These are phyloP conservation scores for Bolinopsis microptera DNA, from an alignment of 37 sponge, comb jelly and placozoan species.

Conservation along the genomic window DNA sequence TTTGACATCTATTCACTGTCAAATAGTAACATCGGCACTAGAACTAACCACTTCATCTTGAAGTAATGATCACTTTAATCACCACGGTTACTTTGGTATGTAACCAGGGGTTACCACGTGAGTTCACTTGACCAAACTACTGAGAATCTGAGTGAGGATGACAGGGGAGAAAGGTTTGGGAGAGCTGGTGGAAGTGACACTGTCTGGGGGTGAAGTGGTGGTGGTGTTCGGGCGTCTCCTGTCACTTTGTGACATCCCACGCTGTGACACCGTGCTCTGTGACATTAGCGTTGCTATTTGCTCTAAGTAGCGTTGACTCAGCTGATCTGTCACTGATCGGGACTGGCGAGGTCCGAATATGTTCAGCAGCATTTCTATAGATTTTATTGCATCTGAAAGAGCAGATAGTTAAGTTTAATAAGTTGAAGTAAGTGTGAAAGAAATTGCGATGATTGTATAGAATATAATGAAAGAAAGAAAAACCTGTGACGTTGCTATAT, in stretches of 20 bases:
- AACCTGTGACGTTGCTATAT: too few species aligned
- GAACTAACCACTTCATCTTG: too few species aligned
- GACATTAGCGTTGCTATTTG: not conserved
- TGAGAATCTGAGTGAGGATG: conserved; percentile 28
- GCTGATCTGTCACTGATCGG: not conserved
- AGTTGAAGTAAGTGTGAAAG: too few species aligned
- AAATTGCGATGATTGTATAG: too few species aligned
- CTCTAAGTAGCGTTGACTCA: conserved; percentile 42
- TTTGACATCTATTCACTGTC: too few species aligned
- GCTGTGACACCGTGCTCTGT: not conserved
- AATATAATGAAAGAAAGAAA: too few species aligned
- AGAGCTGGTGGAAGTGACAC: not conserved
- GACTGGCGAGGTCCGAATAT: not conserved
- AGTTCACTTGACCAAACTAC: conserved; percentile 7
- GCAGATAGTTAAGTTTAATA: too few species aligned
- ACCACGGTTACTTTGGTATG: too few species aligned
- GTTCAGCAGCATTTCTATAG: conserved; percentile 9
- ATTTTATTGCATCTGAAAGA: not conserved
- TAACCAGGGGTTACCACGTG: too few species aligned
- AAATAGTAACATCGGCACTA: too few species aligned
- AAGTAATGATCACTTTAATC: too few species aligned
- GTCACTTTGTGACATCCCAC: not conserved
- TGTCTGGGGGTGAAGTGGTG: not conserved
- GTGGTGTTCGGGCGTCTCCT: not conserved
- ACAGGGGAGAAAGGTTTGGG: not conserved